Base-by-base conservation (phyloP, 2,888 invertebrate genomes). In the Zygaena filipendulae region DNA sequence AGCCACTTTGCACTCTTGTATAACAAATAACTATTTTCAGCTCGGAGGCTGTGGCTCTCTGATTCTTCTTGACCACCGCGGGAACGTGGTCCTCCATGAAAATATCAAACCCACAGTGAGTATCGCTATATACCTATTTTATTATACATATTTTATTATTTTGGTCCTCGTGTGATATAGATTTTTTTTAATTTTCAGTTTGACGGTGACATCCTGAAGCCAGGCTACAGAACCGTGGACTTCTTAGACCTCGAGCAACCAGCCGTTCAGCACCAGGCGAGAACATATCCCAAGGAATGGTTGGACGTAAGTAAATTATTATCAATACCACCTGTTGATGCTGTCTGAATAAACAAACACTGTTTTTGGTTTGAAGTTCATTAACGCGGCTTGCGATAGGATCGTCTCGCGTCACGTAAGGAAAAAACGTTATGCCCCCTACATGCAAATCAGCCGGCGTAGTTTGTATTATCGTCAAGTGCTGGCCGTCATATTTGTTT, bases 141-240 rank as follows among this genome's bases (percentile, higher is more conserved):
- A n/a, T n/a, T n/a, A 13, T 4, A 13, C n/a, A 16, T 16, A 6
- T 16, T 6, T 16, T 16, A 6, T 16, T 16, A 16, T 16, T 16
- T 16, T 6, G 7, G 7, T 16, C 4, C 5, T 6, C 4, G 16
- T 6, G 4, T 6, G 16, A 16, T 16, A 16, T 6, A 6, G 16
- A 16, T 16, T n/a, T 25, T 12, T 21, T 28, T 22, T 13, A 7
- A n/a, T 28, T 30, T 22, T 24, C 53, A 77, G 79, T 75, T 79
- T 29, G 71, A 77, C 16, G 75, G 72, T 2, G 68, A 75, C 29
- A 63, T 79, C 21, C 40, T 79, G 20, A 71, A 69, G 39, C 77
- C 79, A 9, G 79, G 79, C 3, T 79, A 77, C 36, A 59, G 79
- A 3, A 75, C 79, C 1, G 70, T 79, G 6, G 79, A 79, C 37